phyloP scores from a whole-genome alignment of 1,140 invertebrate genomes.

The Drosophila fuyamai region DNA sequence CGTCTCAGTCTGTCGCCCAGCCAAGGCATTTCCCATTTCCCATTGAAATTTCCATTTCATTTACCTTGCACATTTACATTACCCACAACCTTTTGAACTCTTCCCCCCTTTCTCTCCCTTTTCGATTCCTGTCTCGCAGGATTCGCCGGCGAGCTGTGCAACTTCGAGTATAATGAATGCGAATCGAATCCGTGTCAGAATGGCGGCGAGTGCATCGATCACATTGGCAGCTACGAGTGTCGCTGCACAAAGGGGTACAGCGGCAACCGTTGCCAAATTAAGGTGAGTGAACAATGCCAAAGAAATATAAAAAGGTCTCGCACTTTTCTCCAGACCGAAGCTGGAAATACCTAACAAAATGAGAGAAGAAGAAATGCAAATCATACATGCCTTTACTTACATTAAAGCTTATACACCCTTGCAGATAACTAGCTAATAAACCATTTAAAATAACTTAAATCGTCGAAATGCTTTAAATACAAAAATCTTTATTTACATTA shows the following conservation, averaged over 20 bases:
- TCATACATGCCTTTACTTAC: too few species aligned
- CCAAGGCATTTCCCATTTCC: conserved; percentile 31
- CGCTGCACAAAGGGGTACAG: conserved; percentile 91
- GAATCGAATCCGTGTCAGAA: conserved; percentile 94
- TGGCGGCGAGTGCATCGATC: conserved; percentile 92
- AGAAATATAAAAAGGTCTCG: conserved; percentile 1
- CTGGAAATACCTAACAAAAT: background rate
- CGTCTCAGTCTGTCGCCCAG: conserved; percentile 21
- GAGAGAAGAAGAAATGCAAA: too few species aligned
- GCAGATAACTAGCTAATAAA: too few species aligned
- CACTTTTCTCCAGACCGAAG: background rate
- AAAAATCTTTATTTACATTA: too few species aligned
- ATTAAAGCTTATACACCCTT: too few species aligned
- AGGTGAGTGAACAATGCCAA: conserved; percentile 84
- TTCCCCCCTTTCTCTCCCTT: background rate
- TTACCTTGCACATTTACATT: conserved; percentile 79
- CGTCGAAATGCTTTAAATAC: too few species aligned
- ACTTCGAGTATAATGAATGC: conserved; percentile 94
- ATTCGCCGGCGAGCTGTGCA: conserved; percentile 91
- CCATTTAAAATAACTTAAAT: too few species aligned
- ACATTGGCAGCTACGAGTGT: conserved; percentile 91
- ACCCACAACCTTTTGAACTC: conserved; percentile 27
- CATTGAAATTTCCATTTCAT: conserved; percentile 79
- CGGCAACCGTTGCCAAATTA: conserved; percentile 89
- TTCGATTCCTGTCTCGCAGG: conserved; percentile 79